These are phyloP conservation scores for Limnodromus scolopaceus DNA, from an alignment of 2,797 vertebrate species.

Conservation along the genomic window DNA sequence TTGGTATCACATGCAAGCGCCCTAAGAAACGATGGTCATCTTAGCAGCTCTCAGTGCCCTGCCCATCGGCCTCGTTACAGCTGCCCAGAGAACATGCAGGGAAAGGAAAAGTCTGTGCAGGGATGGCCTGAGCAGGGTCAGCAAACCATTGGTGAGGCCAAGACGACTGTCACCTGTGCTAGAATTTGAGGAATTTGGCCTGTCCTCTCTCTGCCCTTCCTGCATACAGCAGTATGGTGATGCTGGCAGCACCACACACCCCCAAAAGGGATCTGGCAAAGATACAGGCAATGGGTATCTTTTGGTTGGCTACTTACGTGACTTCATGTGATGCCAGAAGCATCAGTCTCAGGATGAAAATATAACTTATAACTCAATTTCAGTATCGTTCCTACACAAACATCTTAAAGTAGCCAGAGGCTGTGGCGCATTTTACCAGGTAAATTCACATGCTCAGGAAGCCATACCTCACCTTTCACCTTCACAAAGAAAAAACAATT, in stretches of 20 bases:
- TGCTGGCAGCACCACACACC: fast-evolving
- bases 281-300: fast-evolving
- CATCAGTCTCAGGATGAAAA: not conserved
- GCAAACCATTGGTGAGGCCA: not conserved
- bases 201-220: not conserved
- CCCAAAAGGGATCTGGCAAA: not conserved
- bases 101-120: not conserved
- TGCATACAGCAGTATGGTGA: not conserved
- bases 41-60: not conserved
- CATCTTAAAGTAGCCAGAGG: not conserved
- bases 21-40: not conserved
- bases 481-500: not conserved
- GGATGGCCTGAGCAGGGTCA: not conserved
- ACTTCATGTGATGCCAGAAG: not conserved
- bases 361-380: not conserved
- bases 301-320: not conserved
- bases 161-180: not conserved
- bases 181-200: not conserved
- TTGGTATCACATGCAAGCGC: not conserved
- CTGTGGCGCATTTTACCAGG: not conserved
- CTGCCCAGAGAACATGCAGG: not conserved
- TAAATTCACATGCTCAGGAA: not conserved
- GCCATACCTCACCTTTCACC: not conserved
- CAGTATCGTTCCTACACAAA: not conserved
- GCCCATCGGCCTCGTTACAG: not conserved